Base-by-base conservation (phyloP, 2,797 vertebrate species). In the Chaetodon trifasciatus region DNA sequence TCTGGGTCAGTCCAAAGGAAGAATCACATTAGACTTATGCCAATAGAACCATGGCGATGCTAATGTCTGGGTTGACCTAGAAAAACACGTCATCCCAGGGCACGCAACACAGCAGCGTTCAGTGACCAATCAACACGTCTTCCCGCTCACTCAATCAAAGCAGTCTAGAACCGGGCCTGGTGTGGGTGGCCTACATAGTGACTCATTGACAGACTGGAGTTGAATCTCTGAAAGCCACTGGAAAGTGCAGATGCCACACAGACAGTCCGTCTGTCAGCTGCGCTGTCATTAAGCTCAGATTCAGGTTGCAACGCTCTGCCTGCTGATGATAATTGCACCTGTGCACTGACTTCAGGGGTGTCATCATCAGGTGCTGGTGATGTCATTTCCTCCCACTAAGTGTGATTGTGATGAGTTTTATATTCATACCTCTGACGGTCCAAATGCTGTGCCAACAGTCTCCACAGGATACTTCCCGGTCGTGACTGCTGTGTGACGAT, bases 111-210 rank as follows among this genome's bases (percentile, higher is more conserved):
- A 9, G 42, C 42, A 44, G 42, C 8, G 28, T 32, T 32, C 13
- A 44, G 2, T 44, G 13, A 44, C 42, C 42, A 44, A 44, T 44
- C 42, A 44, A 13, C 42, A 44, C 8, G 8, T 44, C 42, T 44
- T 13, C 8, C 4, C 42, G 8, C 42, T 44, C 8, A 9, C 13
- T 13, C 42, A 44, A 44, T 44, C 42, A 44, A 8, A 13, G 42
- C 42, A 9, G 42, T 13, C 4, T 44, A 9, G 8, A 9, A 13
- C 42, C 42, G 13, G 42, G 8, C 42, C 42, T 8, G 42, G 8
- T 74, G 24, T 73, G 16, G 40, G 52, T 62, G 4, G 49, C 69
- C 55, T 64, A n/a, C 12, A 37, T 4, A 19, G 21, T 87, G 81
- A 80, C 79, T 84, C 50, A 68, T 35, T 28, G 6, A 13, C 17